phyloP scores from a whole-genome alignment of 2,113 vertebrate species.

The Etheostoma spectabile region DNA sequence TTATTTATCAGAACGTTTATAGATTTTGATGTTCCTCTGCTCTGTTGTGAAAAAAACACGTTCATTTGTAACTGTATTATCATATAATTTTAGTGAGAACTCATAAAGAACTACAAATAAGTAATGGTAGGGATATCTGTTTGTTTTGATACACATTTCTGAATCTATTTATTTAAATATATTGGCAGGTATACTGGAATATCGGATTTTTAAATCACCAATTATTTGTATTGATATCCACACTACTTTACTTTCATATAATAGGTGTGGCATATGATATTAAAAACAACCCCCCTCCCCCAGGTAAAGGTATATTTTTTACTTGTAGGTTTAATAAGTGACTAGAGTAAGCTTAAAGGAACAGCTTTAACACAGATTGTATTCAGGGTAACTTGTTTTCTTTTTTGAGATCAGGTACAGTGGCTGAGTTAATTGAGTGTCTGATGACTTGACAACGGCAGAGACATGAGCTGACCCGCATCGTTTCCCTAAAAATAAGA shows the following conservation, averaged over 20 bases:
- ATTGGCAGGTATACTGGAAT: too few relatives aligned
- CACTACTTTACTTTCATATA: not conserved
- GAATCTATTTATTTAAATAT: too few relatives aligned
- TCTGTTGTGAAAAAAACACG: too few relatives aligned
- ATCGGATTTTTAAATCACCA: too few relatives aligned
- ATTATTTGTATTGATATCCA: too few relatives aligned
- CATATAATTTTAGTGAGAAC: too few relatives aligned
- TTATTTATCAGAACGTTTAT: too few relatives aligned
- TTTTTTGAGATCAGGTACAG: constrained; percentile 26
- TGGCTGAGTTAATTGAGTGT: constrained; percentile 63
- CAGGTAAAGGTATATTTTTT: constrained; percentile 10
- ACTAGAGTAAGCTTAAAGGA: not conserved
- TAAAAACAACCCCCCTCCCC: not conserved
- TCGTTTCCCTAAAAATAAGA: constrained; percentile 42
- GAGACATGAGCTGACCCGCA: constrained; percentile 57
- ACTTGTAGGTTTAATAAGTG: constrained; percentile 7
- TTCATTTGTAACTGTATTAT: too few relatives aligned
- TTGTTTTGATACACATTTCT: too few relatives aligned
- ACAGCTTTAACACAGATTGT: constrained; percentile 27
- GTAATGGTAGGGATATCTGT: too few relatives aligned
- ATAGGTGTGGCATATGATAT: not conserved
- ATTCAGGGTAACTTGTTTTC: constrained; percentile 22
- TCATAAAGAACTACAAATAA: too few relatives aligned
- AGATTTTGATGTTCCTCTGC: too few relatives aligned
- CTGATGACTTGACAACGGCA: constrained; percentile 56